Evolutionary conservation across 37 sponge, comb jelly and placozoan species (phyloP), one percentile per base, ranked within the genome.

Genomic region (Axinella damicornis): DNA sequence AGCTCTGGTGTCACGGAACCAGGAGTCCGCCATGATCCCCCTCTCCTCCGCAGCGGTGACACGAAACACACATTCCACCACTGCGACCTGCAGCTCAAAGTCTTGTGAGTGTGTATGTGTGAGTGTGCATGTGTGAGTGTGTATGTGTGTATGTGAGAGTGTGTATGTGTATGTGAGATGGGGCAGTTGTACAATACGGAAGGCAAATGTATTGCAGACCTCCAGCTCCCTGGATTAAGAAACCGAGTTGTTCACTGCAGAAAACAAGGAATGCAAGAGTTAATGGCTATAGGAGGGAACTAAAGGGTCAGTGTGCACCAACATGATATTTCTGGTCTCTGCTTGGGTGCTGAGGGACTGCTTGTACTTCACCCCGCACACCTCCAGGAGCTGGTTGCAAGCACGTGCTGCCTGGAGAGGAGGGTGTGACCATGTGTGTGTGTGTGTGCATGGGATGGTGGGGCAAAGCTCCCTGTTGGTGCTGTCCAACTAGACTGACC

Each of bases 41-140:
- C 83, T 72, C 28, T 71, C 83, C 19, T 21, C 30, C 17, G 27
- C 64, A 21, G 83, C 61, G 15, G 83, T 83, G 34, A 73, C 2
- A 0, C 83, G 83, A 73, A 73, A 83, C 32, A 83, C 15, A 31
- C 83, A 83, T 73, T 83, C 83, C 30, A 83, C 61, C 21, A 83
- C 37, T 17, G 83, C 32, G 65, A 83, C 83, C 53, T 83, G 83
- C 31, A 72, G 53, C 74, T 83, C 83, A 72, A 73, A 73, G 41
- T 83, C 83, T 83, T 4, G 63, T 6, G 63, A 62, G 63, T n/a
- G 63, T 4, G 12, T 4, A 46, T 4, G 46, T 4, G 46, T 4
- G 46, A 46, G 46, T 4, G 9, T 12, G 46, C 4, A 9, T 12
- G 46, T 12, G 46, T 4, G 46, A 9, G 46, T 4, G 46, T 12